A percentile compares a stretch with the other conserved stretches of the same genome.
These are phyloP conservation scores for Epinotia bilunana DNA, from an alignment of 2,888 invertebrate species.

Conservation along the genomic window DNA sequence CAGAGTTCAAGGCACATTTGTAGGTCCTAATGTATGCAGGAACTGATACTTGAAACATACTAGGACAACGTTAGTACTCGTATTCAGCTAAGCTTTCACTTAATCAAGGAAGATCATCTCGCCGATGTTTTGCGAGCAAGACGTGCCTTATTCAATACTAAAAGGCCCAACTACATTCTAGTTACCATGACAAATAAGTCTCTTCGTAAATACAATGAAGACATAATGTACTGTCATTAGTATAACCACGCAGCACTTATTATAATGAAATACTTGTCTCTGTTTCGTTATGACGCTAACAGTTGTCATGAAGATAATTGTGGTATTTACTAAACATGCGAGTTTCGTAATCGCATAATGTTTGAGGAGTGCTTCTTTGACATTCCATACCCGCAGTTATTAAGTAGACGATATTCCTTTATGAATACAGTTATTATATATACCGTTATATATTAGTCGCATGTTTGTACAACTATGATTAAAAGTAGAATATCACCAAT, in stretches of 20 bases:
- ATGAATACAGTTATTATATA: no score
- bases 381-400: no score
- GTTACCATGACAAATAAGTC: background rate
- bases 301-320: background rate
- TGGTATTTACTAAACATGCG: slow-evolving; percentile 2
- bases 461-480: no score
- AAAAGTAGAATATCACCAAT: no score
- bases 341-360: background rate
- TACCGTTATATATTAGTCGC: no score
- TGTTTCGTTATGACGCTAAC: background rate
- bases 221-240: background rate
- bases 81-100: slow-evolving; percentile 58
- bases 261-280: slow-evolving; percentile 9
- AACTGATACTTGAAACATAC: slow-evolving; percentile 13
- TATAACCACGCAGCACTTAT: slow-evolving; percentile 7
- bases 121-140: slow-evolving; percentile 20
- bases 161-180: background rate
- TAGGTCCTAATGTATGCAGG: background rate
- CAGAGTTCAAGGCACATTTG: background rate
- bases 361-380: background rate
- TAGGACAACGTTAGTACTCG: slow-evolving; percentile 43
- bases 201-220: background rate
- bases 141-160: background rate
- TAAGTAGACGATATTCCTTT: no score
- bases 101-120: slow-evolving; percentile 52